Conservation (phyloP, 2,888 invertebrate genomes). For the Exocentrus adspersus region DNA sequence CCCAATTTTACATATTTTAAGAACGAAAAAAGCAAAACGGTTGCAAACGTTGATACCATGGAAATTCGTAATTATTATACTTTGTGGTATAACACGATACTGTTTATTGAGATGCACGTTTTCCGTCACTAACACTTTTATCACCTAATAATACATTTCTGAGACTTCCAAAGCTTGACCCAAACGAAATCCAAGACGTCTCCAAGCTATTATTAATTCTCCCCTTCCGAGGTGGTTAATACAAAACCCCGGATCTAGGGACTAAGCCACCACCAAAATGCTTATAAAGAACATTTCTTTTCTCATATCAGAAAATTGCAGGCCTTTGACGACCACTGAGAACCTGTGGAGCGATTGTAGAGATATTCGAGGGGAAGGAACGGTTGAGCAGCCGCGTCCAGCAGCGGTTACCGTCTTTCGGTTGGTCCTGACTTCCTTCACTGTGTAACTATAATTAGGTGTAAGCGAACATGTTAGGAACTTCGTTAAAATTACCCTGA, state of each 20-base stretch:
- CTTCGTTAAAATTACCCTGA: constrained; percentile 18
- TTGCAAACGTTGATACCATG: too few species aligned
- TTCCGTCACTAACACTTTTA: too few species aligned
- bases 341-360: constrained; percentile 57
- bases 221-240: constrained; percentile 19
- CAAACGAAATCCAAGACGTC: not conserved
- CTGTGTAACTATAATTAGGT: constrained; percentile 14
- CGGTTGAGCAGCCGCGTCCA: constrained; percentile 31
- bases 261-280: constrained; percentile 51
- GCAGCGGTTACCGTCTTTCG: constrained; percentile 39
- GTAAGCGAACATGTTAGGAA: constrained; percentile 21
- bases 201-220: not conserved
- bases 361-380: constrained; percentile 47
- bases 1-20: too few species aligned
- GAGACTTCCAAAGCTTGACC: not conserved
- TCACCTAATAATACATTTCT: not conserved
- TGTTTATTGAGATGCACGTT: too few species aligned
- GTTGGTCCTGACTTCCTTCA: constrained; percentile 40
- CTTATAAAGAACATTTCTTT: constrained; percentile 59
- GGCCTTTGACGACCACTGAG: constrained; percentile 51
- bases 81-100: too few species aligned
- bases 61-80: too few species aligned
- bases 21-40: too few species aligned
- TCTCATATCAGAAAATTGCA: constrained; percentile 58
- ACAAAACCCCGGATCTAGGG: constrained; percentile 37